phyloP scores from a whole-genome alignment of 1,140 invertebrate species.

The Oryzaephilus surinamensis region DNA sequence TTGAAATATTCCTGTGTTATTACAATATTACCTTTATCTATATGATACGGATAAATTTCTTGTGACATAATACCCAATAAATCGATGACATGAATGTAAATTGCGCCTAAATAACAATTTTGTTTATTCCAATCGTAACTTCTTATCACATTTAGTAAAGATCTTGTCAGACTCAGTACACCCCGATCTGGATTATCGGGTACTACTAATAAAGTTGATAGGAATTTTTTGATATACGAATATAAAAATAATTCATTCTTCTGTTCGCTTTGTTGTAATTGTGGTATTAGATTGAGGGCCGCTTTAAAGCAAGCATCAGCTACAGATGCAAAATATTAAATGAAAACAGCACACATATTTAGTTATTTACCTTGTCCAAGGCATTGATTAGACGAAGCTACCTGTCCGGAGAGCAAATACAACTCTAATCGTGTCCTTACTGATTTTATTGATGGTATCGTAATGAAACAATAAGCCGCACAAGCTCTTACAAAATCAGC shows the following conservation, averaged over 20 bases:
- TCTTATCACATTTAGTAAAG: slow-evolving; percentile 62
- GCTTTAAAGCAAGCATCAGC: slow-evolving; percentile 91
- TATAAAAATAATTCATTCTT: slow-evolving; percentile 60
- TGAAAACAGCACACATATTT: not conserved
- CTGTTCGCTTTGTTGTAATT: slow-evolving; percentile 70
- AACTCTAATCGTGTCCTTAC: slow-evolving; percentile 66
- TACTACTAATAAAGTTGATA: slow-evolving; percentile 75
- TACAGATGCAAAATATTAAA: slow-evolving; percentile 32
- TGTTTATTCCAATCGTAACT: slow-evolving; percentile 51
- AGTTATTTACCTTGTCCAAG: slow-evolving; percentile 64
- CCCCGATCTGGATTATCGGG: slow-evolving; percentile 83
- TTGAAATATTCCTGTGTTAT: slow-evolving; percentile 1
- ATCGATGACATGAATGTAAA: slow-evolving; percentile 64
- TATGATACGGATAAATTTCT: slow-evolving; percentile 70
- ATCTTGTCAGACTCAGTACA: slow-evolving; percentile 64
- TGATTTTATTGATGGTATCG: slow-evolving; percentile 82
- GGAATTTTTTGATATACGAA: slow-evolving; percentile 63
- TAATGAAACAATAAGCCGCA: slow-evolving; percentile 90
- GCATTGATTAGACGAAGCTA: slow-evolving; percentile 82
- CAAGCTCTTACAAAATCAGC: slow-evolving; percentile 84
- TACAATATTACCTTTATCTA: slow-evolving; percentile 52
- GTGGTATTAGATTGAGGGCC: slow-evolving; percentile 65
- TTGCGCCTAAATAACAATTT: slow-evolving; percentile 42
- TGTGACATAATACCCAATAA: slow-evolving; percentile 62
- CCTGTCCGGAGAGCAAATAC: slow-evolving; percentile 79